Conservation (phyloP, 1,140 invertebrate genomes). For the Bombus consobrinus region DNA sequence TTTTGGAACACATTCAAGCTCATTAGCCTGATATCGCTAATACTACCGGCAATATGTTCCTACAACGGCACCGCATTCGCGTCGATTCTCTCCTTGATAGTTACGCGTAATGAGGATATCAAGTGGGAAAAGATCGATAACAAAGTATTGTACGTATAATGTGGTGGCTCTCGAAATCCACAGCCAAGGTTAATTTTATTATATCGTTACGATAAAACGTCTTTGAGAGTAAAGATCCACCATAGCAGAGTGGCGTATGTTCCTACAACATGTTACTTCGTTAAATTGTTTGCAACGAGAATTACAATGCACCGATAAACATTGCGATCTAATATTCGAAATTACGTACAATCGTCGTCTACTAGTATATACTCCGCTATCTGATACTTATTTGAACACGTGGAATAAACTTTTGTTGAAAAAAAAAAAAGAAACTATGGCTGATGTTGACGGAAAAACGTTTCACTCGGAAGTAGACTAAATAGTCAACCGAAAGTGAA, state of each 20-base stretch:
- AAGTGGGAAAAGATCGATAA: background rate
- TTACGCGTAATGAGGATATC: background rate
- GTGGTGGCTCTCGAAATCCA: background rate
- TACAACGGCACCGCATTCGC: background rate
- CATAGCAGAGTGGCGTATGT: too few relatives aligned
- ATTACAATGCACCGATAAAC: too few relatives aligned
- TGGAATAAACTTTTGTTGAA: background rate
- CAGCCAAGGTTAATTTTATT: background rate
- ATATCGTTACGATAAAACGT: background rate
- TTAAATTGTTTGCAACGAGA: background rate
- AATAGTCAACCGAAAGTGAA: background rate
- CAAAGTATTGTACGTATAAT: background rate
- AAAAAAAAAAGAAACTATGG: background rate
- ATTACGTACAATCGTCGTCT: background rate
- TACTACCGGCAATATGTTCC: slow-evolving; percentile 31
- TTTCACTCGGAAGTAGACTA: background rate
- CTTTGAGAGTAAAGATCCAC: too few relatives aligned
- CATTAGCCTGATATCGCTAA: slow-evolving; percentile 44
- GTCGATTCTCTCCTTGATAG: slow-evolving; percentile 6
- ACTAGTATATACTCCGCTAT: background rate
- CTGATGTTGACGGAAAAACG: background rate
- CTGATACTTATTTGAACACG: background rate
- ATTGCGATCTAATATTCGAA: too few relatives aligned
- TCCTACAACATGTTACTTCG: background rate
- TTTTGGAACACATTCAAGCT: slow-evolving; percentile 52